phyloP scores from a whole-genome alignment of 2,797 vertebrate genomes.

The Squalus acanthias region DNA sequence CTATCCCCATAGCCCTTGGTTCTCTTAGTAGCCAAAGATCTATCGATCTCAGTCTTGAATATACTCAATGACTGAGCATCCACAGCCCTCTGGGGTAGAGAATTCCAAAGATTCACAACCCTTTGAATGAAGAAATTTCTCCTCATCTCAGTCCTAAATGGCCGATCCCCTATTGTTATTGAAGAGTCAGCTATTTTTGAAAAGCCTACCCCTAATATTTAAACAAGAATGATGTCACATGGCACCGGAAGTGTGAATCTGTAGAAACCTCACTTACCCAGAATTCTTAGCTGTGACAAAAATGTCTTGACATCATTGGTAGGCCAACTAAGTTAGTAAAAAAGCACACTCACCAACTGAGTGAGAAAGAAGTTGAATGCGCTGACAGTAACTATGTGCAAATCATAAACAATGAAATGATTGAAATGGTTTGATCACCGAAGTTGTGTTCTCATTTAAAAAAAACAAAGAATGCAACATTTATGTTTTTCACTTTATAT shows the following conservation, averaged over 20 bases:
- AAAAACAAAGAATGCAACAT: background rate
- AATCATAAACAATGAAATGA: background rate
- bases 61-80: too few relatives aligned
- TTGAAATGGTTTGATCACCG: background rate
- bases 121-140: too few relatives aligned
- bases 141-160: too few relatives aligned
- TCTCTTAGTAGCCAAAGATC: too few relatives aligned
- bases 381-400: too few relatives aligned
- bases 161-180: background rate
- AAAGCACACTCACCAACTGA: background rate
- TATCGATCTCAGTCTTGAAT: too few relatives aligned
- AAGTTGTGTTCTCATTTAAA: background rate
- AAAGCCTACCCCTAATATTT: background rate
- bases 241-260: background rate
- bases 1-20: too few relatives aligned
- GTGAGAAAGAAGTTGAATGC: background rate
- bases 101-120: too few relatives aligned
- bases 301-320: background rate
- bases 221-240: background rate
- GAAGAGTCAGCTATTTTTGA: background rate
- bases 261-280: background rate
- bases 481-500: background rate
- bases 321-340: background rate
- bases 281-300: background rate
- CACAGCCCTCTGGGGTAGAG: too few relatives aligned